Conservation (phyloP, 92 coral and sea anemone genomes). For the Epizoanthus scotinus region DNA sequence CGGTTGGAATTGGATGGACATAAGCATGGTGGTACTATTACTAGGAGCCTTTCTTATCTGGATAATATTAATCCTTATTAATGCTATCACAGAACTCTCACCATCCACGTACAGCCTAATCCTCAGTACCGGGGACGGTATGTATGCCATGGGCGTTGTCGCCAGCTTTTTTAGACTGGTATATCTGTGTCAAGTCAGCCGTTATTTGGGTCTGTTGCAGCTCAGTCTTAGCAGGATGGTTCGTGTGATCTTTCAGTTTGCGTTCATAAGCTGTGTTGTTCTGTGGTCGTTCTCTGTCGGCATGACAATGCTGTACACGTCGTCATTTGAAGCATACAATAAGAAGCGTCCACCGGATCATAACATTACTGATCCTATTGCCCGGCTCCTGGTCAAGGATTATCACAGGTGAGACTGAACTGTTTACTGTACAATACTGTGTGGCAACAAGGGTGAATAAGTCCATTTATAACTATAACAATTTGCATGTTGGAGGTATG, state of each 20-base stretch:
- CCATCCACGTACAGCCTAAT: slow-evolving; percentile 41
- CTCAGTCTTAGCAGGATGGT: slow-evolving; percentile 97
- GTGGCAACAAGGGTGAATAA: background rate
- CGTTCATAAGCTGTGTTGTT: slow-evolving; percentile 93
- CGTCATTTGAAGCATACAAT: slow-evolving; percentile 85
- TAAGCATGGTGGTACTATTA: slow-evolving; percentile 83
- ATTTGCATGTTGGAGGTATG: too few relatives aligned
- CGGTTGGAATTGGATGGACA: slow-evolving; percentile 99
- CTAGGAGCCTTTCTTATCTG: slow-evolving; percentile 81
- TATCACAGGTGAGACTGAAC: slow-evolving; percentile 52
- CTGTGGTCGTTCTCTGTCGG: slow-evolving; percentile 92
- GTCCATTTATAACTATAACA: background rate
- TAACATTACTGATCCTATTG: slow-evolving; percentile 18
- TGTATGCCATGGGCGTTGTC: slow-evolving; percentile 91
- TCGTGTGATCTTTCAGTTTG: slow-evolving; percentile 96
- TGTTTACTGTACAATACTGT: background rate
- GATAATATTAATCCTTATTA: slow-evolving; percentile 54
- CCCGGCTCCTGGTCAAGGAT: slow-evolving; percentile 55
- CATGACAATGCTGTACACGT: slow-evolving; percentile 89
- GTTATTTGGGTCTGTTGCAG: slow-evolving; percentile 92
- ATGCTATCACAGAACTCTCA: slow-evolving; percentile 14
- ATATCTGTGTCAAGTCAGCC: slow-evolving; percentile 95
- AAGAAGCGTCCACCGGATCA: slow-evolving; percentile 48
- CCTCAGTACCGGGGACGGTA: slow-evolving; percentile 88
- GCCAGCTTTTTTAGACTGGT: slow-evolving; percentile 95